Base-by-base conservation (phyloP, 2,888 invertebrate genomes). In the Amiota minor region DNA sequence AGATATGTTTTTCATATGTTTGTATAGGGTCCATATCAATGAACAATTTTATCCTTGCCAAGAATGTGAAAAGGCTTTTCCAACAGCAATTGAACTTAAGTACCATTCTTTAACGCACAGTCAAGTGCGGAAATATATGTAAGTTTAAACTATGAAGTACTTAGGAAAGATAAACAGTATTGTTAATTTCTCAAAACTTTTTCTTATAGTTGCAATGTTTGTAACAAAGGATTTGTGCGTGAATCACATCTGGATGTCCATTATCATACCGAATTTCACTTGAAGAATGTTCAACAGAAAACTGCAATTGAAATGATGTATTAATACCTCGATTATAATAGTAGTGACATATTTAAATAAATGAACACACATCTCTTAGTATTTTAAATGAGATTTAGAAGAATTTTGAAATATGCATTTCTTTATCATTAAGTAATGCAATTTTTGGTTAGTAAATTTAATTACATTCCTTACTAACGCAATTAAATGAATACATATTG, bases 41-140 rank as follows among this genome's bases (percentile, higher is more conserved):
- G 86, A 84, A 64, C 70, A 86, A 10, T 86, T 86, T 0, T 83
- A 81, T 71, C 86, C 82, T 4, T 83, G 82, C 16, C 73, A 86
- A n/a, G 80, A 86, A 67, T 83, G 82, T 53, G 73, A 71, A 9
- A 56, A 53, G 45, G 23, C 47, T 6, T 86, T 81, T 35, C 4
- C 11, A 2, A 77, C 72, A 59, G 72, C 78, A 8, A n/a, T 18
- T 0, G 75, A 79, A 10, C 62, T 83, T 8, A 73, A 77, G 4
- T 35, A 45, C 0, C 82, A 83, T 74, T 65, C 61, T 2, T 4
- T 50, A 2, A 18, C 18, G 12, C 8, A 6, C 83, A 81, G 45
- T n/a, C 23, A 49, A 8, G n/a, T n/a, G 9, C 23, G 59, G 11
- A 75, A 68, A 50, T 81, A 69, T 55, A 72, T 76, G 80, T 78